Conservation (phyloP, 2,113 vertebrate species). For the Laticauda colubrina region DNA sequence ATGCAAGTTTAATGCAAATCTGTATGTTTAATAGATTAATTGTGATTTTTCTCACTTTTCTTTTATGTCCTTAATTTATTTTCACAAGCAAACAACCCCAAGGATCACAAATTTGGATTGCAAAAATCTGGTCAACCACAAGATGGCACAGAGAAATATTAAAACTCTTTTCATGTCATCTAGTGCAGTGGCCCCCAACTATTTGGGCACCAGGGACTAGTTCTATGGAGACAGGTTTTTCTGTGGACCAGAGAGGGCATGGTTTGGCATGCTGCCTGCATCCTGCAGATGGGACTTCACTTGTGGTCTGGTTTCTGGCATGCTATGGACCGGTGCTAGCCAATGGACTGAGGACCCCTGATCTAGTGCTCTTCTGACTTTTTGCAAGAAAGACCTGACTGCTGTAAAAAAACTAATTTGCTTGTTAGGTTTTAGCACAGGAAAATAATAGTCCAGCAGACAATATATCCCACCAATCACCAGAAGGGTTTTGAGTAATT, state of each 20-base stretch:
- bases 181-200: not conserved
- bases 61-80: constrained; percentile 9
- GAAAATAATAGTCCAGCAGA: constrained; percentile 52
- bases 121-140: not conserved
- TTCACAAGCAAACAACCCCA: constrained; percentile 30
- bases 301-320: no score
- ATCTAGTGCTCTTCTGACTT: not conserved
- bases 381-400: not conserved
- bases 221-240: no score
- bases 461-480: constrained; percentile 53
- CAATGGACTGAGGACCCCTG: no score
- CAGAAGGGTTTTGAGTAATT: constrained; percentile 45
- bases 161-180: not conserved
- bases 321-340: no score
- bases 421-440: constrained; percentile 49
- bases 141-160: not conserved
- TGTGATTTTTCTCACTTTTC: constrained; percentile 22
- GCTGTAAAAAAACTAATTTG: constrained; percentile 30
- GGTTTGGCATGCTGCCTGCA: no score
- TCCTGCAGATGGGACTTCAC: no score
- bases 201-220: no score
- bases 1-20: not conserved
- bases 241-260: no score
- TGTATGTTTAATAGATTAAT: not conserved
- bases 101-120: not conserved